phyloP scores from a whole-genome alignment of 2,797 vertebrate genomes.

The Smutsia temminckii region DNA sequence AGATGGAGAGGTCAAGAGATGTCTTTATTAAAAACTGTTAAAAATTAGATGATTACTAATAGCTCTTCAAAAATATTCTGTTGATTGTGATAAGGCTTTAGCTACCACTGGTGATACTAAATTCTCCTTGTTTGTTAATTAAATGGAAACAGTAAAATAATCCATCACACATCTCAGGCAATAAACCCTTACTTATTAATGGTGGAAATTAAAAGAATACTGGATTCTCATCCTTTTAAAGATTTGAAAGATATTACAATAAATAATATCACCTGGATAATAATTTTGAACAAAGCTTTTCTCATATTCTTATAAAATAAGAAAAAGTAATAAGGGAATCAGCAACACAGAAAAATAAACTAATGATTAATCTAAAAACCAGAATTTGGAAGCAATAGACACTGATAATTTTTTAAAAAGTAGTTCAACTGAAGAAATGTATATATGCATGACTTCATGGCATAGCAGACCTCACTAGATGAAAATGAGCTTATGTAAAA shows the following conservation, averaged over 20 bases:
- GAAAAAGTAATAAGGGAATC: not conserved
- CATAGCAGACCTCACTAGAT: not conserved
- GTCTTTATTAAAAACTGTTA: conserved; percentile 6
- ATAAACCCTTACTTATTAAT: conserved; percentile 21
- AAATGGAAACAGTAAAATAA: conserved; percentile 33
- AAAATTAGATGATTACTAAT: not conserved
- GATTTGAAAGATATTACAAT: not conserved
- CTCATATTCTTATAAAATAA: not conserved
- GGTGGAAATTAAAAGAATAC: not conserved
- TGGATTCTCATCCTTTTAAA: not conserved
- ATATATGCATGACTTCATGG: not conserved
- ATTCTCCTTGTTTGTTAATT: conserved; percentile 33
- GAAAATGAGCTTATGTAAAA: not conserved
- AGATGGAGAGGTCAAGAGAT: not conserved
- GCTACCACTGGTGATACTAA: not conserved
- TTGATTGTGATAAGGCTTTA: not conserved
- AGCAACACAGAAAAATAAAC: not conserved
- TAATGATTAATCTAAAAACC: not conserved
- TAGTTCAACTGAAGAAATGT: not conserved
- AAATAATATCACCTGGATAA: not conserved
- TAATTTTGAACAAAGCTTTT: not conserved
- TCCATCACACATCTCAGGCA: conserved; percentile 2
- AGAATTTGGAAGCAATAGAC: not conserved
- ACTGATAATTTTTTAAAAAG: not conserved
- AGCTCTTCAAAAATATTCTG: not conserved